These are phyloP conservation scores for Spinibarbus caldwelli DNA, from an alignment of 2,797 vertebrate genomes.

Conservation along the genomic window DNA sequence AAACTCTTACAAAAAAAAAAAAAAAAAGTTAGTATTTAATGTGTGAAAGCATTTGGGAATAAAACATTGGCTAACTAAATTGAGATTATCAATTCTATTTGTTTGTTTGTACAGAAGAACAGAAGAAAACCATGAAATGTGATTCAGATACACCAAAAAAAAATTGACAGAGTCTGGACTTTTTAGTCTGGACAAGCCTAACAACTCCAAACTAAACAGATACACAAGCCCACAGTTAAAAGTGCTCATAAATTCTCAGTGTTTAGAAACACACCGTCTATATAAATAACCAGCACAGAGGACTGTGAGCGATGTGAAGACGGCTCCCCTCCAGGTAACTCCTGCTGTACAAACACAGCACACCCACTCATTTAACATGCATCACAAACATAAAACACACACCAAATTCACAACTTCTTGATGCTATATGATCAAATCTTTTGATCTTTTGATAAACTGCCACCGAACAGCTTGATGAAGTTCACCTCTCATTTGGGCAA, in stretches of 20 bases:
- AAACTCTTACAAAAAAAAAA: no score
- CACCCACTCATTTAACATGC: neutral
- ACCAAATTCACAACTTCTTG: neutral
- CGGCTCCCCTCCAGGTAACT: constrained; percentile 1
- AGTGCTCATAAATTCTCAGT: constrained; percentile 31
- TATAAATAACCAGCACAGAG: constrained; percentile 38
- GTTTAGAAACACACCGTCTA: constrained; percentile 55
- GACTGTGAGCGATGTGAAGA: constrained; percentile 1
- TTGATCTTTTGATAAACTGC: constrained; percentile 4
- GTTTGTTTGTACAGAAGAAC: neutral
- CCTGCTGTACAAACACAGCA: constrained; percentile 38
- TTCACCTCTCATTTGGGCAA: constrained; percentile 13
- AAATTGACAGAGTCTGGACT: neutral
- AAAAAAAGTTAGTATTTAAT: no score
- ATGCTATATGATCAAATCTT: neutral
- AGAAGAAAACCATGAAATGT: neutral
- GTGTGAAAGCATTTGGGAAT: neutral
- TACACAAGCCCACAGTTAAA: constrained; percentile 64
- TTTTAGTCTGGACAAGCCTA: neutral
- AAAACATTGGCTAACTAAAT: neutral
- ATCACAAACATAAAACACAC: neutral
- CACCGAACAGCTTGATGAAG: neutral
- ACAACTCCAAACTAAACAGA: constrained; percentile 38
- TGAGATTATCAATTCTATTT: neutral
- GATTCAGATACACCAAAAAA: neutral